phyloP scores from a whole-genome alignment of 2,113 vertebrate species.

The Clupea harengus region DNA sequence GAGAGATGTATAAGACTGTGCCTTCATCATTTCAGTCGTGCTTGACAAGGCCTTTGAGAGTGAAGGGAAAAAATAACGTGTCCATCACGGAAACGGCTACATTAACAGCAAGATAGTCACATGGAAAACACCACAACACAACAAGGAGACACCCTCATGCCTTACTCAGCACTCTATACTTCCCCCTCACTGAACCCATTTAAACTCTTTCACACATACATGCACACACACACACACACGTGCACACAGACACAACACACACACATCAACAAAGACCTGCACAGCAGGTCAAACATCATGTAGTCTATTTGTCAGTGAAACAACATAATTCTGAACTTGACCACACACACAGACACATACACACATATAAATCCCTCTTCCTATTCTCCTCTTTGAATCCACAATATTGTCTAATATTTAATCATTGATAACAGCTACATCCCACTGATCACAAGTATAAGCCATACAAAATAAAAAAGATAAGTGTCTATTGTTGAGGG shows the following conservation, averaged over 20 bases:
- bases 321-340: neutral
- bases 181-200: neutral
- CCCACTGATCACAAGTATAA: neutral
- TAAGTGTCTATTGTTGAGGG: neutral
- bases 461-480: neutral
- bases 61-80: neutral
- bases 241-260: neutral
- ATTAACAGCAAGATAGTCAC: neutral
- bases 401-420: neutral
- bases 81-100: neutral
- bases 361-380: neutral
- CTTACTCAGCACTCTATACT: neutral
- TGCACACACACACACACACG: neutral
- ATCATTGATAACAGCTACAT: neutral
- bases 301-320: neutral
- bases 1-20: neutral
- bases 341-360: neutral
- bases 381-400: neutral
- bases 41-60: neutral
- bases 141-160: neutral
- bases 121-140: neutral
- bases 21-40: neutral
- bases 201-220: neutral
- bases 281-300: neutral
- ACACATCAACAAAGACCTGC: neutral